phyloP scores from a whole-genome alignment of 1,140 invertebrate species.

The Pygmarrhopalites habei region DNA sequence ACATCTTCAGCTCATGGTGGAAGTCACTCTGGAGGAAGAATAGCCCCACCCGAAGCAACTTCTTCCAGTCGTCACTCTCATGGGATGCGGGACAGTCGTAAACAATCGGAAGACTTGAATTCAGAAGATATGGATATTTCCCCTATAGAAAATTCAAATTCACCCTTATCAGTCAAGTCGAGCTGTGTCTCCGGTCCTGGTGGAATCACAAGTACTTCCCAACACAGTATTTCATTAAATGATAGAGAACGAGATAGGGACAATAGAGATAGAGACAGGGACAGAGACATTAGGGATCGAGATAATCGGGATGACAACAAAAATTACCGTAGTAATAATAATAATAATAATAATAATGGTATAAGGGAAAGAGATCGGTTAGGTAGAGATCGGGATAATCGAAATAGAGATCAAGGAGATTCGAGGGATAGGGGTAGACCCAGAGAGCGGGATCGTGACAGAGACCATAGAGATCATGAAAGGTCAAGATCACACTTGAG shows the following conservation, averaged over 20 bases:
- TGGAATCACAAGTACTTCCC: constrained; percentile 14
- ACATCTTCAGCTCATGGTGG: constrained; percentile 9
- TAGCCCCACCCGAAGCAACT: not conserved
- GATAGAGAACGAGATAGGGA: constrained; percentile 5
- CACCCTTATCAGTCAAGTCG: constrained; percentile 22
- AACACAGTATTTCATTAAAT: not conserved
- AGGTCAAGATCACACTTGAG: constrained; percentile 24
- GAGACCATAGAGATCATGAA: constrained; percentile 27
- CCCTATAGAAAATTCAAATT: constrained; percentile 32
- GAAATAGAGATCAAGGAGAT: constrained; percentile 20
- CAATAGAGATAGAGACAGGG: constrained; percentile 23
- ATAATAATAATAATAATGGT: constrained; percentile 5
- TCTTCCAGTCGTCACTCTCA: not conserved
- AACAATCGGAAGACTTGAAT: constrained; percentile 35
- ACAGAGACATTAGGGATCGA: constrained; percentile 33
- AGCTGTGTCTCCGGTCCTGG: not conserved
- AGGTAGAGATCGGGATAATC: constrained; percentile 25
- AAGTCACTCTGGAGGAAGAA: not conserved
- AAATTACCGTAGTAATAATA: no score
- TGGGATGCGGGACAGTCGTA: constrained; percentile 27
- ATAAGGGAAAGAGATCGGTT: constrained; percentile 23
- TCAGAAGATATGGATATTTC: constrained; percentile 40
- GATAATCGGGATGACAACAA: not conserved
- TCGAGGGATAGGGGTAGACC: constrained; percentile 9
- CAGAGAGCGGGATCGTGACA: constrained; percentile 18